These are phyloP conservation scores for Nylanderia fulva DNA, from an alignment of 1,140 invertebrate genomes.

Conservation along the genomic window DNA sequence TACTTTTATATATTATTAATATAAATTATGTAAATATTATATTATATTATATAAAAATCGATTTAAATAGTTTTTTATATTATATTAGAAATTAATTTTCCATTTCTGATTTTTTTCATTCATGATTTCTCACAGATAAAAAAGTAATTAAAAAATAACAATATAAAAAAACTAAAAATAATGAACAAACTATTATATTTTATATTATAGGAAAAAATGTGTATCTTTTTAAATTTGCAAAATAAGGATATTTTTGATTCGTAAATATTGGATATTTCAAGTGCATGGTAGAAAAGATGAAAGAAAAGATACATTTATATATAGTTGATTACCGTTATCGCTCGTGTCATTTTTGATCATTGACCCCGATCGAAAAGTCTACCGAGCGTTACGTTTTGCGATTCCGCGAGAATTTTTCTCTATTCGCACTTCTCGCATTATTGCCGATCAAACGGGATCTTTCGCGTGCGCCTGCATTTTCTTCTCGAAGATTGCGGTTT, in stretches of 20 bases:
- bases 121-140: too few relatives aligned
- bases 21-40: too few relatives aligned
- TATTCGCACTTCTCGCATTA: background rate
- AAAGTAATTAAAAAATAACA: too few relatives aligned
- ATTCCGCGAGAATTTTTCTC: background rate
- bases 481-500: background rate
- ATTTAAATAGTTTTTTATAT: too few relatives aligned
- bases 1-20: too few relatives aligned
- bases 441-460: background rate
- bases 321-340: background rate
- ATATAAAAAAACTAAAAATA: too few relatives aligned
- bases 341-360: conserved; percentile 17
- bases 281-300: background rate
- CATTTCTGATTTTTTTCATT: too few relatives aligned
- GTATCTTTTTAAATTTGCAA: background rate
- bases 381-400: background rate
- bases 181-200: too few relatives aligned
- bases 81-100: too few relatives aligned
- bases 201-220: too few relatives aligned
- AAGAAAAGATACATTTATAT: background rate
- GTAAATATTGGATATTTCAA: too few relatives aligned
- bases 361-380: background rate
- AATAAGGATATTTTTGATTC: conserved; percentile 1
- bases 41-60: too few relatives aligned
- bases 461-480: background rate